These are phyloP conservation scores for Oceanites oceanicus DNA, from an alignment of 2,113 vertebrate species.

Conservation along the genomic window DNA sequence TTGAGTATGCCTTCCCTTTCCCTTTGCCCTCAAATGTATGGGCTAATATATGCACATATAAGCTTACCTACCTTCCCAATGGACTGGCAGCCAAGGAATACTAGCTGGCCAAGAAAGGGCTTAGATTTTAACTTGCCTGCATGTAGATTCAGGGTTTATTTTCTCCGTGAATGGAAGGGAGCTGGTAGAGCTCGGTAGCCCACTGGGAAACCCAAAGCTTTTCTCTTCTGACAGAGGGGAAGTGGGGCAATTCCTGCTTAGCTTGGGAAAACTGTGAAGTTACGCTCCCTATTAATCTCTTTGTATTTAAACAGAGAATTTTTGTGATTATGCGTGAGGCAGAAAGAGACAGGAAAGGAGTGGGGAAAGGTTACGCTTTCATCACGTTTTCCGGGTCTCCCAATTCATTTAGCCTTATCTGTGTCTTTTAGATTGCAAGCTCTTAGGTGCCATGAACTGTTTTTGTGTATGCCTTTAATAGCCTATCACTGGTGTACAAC, in stretches of 20 bases:
- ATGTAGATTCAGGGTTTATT: background rate
- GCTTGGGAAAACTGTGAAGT: background rate
- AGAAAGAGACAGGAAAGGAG: background rate
- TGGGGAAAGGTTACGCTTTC: background rate
- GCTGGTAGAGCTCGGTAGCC: background rate
- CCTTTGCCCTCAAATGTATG: background rate
- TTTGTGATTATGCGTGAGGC: background rate
- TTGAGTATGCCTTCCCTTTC: background rate
- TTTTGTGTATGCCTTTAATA: background rate
- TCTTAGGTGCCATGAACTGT: background rate
- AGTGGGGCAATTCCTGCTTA: background rate
- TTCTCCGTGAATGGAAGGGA: background rate
- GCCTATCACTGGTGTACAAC: background rate
- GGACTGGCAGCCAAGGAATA: background rate
- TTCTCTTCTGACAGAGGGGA: background rate
- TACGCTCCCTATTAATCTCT: background rate
- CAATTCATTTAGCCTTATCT: constrained; percentile 35
- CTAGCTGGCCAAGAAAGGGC: background rate
- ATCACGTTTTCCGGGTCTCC: background rate
- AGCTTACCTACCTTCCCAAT: background rate
- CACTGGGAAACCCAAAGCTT: background rate
- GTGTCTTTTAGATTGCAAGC: background rate
- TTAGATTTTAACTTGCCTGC: background rate
- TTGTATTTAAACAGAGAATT: background rate
- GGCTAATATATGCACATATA: background rate